Base-by-base conservation (phyloP, 1,140 invertebrate species). In the Anadara kagoshimensis region DNA sequence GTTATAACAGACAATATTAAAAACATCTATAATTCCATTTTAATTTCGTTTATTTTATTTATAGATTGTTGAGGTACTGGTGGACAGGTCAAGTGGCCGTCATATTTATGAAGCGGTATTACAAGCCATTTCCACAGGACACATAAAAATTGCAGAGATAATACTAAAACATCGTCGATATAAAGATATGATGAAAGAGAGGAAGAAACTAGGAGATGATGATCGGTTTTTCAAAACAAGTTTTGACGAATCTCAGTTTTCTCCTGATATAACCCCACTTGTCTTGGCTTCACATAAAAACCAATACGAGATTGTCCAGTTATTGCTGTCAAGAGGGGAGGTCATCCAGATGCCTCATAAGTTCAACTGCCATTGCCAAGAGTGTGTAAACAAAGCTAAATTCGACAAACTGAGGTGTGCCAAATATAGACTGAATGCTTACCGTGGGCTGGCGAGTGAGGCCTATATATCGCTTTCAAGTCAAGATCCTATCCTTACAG, bases 401-500 rank as follows among this genome's bases (percentile, higher is more conserved):
- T 87, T 84, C 75, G 87, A 89, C 71, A 82, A 83, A 47, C 75
- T 88, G n/a, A 73, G 87, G 3, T 84, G 82, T 41, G 85, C 86
- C 1, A 85, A 85, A 67, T 89, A 85, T 20, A 72, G 89, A 24
- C 69, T 90, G 12, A 88, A 89, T 72, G 85, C 86, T 1, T 90
- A 88, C 78, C 58, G 83, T 59, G 88, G 84, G 0, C 73, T 89
- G 71, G 80, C 88, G 3, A 89, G 88, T 67, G 86, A 88, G 63
- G 90, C 91, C 0, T 94, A 93, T 78, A 92, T 94, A 67, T 93
- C 92, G 41, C 90, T 93, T 69, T 91, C 91, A 0, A 91, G 91
- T 0, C 85, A 91, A 44, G 93, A 94, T 85, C 93, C 93, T 0
- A 92, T 94, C 53, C 86, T 93, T 12, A 89, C 90, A 20, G 91